Base-by-base conservation (phyloP, 2,888 invertebrate species). In the Andrena fulva region DNA sequence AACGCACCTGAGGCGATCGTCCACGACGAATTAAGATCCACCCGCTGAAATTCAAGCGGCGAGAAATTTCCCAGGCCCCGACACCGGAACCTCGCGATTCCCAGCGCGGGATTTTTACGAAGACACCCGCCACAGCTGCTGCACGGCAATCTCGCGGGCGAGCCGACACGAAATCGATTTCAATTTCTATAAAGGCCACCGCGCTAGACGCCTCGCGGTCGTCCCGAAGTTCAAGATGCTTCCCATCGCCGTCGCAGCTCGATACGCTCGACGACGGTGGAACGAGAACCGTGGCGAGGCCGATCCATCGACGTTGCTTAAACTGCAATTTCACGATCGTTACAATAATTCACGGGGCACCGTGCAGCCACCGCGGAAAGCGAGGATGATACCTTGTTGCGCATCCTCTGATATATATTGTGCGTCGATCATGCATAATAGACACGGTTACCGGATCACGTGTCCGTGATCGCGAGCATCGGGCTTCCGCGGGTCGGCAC, bases 241-340 rank as follows among this genome's bases (percentile, higher is more conserved):
- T 81, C 24, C 73, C 72, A 42, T 16, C 77, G 81, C 69, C 81
- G 81, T 75, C 66, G 76, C 76, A 48, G 54, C 64, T 63, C 69
- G 77, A 54, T 78, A 63, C 75, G 24, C 68, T 63, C 62, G 48
- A 52, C 64, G 50, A 60, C 64, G 79, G 7, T 73, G 33, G 69
- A 64, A 42, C 66, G 60, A 31, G 69, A 74, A 75, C 63, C 64
- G 24, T 20, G 56, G 33, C 67, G 70, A 33, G 50, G 42, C 42
- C 12, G 64, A 79, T 69, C 76, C 64, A 42, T 70, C 56, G 31
- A 27, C 35, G 59, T 77, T 77, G 52, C 66, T 42, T 82, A 82
- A 82, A 80, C 82, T 64, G 76, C 76, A 82, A 81, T 81, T 82
- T 77, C 81, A 29, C 35, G 77, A 82, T 82, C 82, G 81, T 81